A percentile compares a stretch with the other conserved stretches of the same genome.
Conservation (phyloP, 2,113 vertebrate genomes). For the Macrotis lagotis region DNA sequence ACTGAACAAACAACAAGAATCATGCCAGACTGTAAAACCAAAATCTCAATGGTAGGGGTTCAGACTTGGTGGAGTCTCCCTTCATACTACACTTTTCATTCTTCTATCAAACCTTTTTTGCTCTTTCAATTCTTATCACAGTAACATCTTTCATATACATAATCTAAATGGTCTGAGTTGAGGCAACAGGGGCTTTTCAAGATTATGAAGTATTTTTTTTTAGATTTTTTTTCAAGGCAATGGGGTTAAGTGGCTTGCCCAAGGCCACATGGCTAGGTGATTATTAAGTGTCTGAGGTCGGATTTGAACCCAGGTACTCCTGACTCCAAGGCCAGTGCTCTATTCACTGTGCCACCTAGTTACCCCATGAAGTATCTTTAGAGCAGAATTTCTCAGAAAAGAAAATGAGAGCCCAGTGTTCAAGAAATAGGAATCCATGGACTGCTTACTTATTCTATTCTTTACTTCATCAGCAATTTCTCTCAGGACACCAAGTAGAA, state of each 20-base stretch:
- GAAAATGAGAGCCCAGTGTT: slow-evolving; percentile 3
- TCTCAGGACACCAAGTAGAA: too few species aligned
- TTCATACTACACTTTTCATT: not conserved
- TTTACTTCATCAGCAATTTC: not conserved
- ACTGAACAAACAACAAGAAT: not conserved
- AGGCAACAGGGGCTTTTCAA: slow-evolving; percentile 48
- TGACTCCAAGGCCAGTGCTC: too few species aligned
- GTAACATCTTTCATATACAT: not conserved
- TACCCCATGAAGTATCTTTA: too few species aligned
- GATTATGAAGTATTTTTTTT: slow-evolving; percentile 23
- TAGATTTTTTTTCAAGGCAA: too few species aligned
- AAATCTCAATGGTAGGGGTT: not conserved
- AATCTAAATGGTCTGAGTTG: slow-evolving; percentile 62
- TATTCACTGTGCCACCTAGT: too few species aligned
- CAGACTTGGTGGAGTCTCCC: not conserved
- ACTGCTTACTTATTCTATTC: too few species aligned
- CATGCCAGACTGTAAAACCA: not conserved
- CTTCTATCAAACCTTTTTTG: not conserved
- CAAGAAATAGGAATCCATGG: not conserved
- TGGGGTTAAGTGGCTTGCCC: too few species aligned
- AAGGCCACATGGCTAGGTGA: too few species aligned
- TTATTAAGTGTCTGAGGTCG: too few species aligned
- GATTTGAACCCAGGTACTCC: too few species aligned
- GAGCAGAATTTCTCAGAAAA: not conserved
- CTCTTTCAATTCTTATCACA: not conserved